A percentile compares a stretch with the other conserved stretches of the same genome.
Evolutionary conservation across 1,140 invertebrate genomes (phyloP).

Genomic region (Metopolophium dirhodum): DNA sequence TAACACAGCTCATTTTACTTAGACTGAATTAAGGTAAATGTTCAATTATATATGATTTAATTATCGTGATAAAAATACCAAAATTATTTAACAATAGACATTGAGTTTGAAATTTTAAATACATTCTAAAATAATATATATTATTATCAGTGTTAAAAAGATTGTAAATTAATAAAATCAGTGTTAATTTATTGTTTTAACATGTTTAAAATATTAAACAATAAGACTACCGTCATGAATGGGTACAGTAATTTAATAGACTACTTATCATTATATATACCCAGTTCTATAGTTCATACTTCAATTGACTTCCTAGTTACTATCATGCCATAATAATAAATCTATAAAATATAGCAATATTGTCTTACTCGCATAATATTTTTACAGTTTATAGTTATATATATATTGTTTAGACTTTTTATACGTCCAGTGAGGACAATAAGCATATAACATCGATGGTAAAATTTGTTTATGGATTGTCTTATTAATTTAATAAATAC

Average conservation of each 20-base stretch:
- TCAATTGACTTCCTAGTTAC: not conserved
- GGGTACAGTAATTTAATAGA: not conserved
- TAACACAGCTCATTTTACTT: no score
- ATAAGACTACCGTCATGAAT: not conserved
- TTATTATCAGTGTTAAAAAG: no score
- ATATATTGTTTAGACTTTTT: not conserved
- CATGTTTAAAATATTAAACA: no score
- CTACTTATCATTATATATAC: not conserved
- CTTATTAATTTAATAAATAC: no score
- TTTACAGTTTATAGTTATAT: not conserved
- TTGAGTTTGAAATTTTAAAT: not conserved
- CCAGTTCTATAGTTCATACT: not conserved
- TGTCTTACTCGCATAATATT: not conserved
- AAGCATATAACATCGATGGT: not conserved
- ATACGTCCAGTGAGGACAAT: not conserved
- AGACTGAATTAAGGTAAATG: no score
- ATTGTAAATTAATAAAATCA: no score
- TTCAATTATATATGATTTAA: not conserved
- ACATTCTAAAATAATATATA: not conserved
- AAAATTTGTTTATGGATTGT: not conserved
- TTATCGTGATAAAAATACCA: not conserved
- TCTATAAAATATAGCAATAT: not conserved
- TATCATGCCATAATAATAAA: not conserved
- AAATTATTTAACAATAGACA: not conserved
- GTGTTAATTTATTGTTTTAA: not conserved